These are phyloP conservation scores for Barbus barbus DNA, from an alignment of 2,113 vertebrate genomes.

Conservation along the genomic window DNA sequence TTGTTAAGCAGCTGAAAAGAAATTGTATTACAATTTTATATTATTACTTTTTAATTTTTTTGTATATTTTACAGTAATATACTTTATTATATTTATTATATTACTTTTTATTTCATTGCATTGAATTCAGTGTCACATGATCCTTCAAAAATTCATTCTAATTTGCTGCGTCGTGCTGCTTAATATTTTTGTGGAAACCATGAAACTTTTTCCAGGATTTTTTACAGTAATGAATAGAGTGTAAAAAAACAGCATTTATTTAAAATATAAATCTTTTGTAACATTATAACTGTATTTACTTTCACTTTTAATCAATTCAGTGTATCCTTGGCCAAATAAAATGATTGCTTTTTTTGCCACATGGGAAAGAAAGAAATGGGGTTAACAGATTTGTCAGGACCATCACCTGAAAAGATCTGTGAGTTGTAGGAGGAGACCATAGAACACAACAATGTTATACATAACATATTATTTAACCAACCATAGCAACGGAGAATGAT, in stretches of 20 bases:
- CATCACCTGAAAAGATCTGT: background rate
- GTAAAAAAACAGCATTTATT: background rate
- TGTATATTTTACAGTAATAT: too few species aligned
- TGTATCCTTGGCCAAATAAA: background rate
- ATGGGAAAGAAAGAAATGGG: background rate
- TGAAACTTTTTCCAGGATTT: background rate
- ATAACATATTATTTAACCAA: background rate
- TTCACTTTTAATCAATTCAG: background rate
- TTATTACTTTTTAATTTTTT: too few species aligned
- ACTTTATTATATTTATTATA: too few species aligned
- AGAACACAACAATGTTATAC: conserved; percentile 1
- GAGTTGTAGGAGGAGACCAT: background rate
- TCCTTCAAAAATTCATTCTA: background rate
- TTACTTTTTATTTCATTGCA: too few species aligned
- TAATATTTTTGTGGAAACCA: background rate
- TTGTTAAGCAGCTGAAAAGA: too few species aligned
- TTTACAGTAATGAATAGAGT: too few species aligned
- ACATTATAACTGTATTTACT: background rate
- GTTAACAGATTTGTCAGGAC: background rate
- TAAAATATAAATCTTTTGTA: background rate
- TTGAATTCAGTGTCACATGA: background rate
- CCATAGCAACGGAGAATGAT: conserved; percentile 11
- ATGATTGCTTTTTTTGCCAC: too few species aligned
- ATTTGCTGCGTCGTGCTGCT: background rate
- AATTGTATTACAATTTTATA: too few species aligned